phyloP scores from a whole-genome alignment of 2,888 invertebrate genomes.

The Cantharis rufa region DNA sequence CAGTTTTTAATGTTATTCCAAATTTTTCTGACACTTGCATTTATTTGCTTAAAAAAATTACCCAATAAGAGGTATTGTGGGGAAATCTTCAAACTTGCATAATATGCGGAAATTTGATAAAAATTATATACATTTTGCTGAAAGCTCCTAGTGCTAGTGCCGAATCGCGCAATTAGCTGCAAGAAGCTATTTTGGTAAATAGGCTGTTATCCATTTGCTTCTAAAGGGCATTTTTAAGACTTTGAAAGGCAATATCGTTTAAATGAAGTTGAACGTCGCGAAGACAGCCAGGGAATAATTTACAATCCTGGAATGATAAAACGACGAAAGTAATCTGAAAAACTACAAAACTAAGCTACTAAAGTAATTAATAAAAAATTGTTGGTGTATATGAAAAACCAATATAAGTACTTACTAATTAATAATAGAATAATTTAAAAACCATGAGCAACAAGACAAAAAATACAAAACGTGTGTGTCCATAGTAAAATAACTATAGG shows the following conservation, averaged over 20 bases:
- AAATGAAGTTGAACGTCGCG: background rate
- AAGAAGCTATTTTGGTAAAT: background rate
- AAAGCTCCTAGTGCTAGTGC: too few species aligned
- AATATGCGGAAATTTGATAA: too few species aligned
- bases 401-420: background rate
- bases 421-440: slow-evolving; percentile 1
- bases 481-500: slow-evolving; percentile 36
- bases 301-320: background rate
- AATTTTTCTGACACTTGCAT: too few species aligned
- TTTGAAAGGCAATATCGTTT: background rate
- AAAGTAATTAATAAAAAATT: background rate
- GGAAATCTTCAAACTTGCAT: too few species aligned
- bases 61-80: background rate
- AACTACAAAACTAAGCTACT: background rate
- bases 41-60: too few species aligned
- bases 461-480: slow-evolving; percentile 28
- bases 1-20: too few species aligned
- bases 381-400: slow-evolving; percentile 2
- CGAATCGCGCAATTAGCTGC: too few species aligned
- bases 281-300: background rate
- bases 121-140: too few species aligned
- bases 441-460: slow-evolving; percentile 27
- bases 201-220: background rate
- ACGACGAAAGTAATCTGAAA: background rate
- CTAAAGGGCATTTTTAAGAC: background rate